Evolutionary conservation across 1,140 invertebrate genomes (phyloP), one percentile per base, ranked within the genome.

Genomic region (Drosophila melanogaster): DNA sequence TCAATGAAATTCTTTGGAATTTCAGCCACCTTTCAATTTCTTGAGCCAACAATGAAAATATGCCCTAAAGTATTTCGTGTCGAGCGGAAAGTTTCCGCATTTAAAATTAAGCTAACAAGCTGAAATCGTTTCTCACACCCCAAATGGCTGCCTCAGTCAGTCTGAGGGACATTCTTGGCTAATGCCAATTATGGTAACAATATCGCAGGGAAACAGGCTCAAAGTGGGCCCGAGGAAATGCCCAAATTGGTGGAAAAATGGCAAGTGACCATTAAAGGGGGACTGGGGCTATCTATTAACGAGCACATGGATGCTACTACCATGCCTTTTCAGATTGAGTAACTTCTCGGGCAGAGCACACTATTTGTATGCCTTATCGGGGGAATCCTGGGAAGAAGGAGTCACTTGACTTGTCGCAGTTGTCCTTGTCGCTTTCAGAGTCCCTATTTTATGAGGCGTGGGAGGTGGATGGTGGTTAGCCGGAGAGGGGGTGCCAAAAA

Each of bases 351-450:
- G 41, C 59, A 60, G 58, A 43, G 53, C 64, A 51, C 58, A 60
- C 79, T 70, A 81, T 81, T 83, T 81, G 79, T 81, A 78, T 66
- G 50, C 33, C 26, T 38, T 43, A 37, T 51, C 17, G 22, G 17
- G 30, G 49, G 24, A 58, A 30, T 40, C 33, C 44, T 35, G 55
- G 41, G 38, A 67, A 61, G 62, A 51, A 37, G 54, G 58, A 86
- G 81, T 86, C 83, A 86, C 81, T 85, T 77, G 81, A 74, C 64
- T 86, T 77, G 66, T 77, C 70, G 58, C 71, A 77, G 77, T 77
- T 85, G 81, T 85, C 59, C 77, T 81, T 81, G 81, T 86, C 81
- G 77, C 66, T 66, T 41, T 53, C 78, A 85, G 77, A 40, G 59
- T 33, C 35, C 22, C 41, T 62, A 71, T 53, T 62, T 75, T 66